These are phyloP conservation scores for Baronia brevicornis DNA, from an alignment of 2,888 invertebrate genomes.

Conservation along the genomic window DNA sequence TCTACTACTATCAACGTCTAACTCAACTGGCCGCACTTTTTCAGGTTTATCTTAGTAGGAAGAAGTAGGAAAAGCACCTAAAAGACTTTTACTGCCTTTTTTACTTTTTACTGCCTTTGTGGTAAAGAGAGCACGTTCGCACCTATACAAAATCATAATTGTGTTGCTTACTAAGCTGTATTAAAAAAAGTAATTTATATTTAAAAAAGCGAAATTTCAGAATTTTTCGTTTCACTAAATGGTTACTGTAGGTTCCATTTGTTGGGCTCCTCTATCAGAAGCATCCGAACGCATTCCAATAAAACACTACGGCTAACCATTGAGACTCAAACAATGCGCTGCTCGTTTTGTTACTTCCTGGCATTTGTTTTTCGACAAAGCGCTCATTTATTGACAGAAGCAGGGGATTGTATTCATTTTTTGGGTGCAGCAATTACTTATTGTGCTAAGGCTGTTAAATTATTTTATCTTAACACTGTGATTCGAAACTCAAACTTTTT, in stretches of 20 bases:
- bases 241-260: slow-evolving; percentile 57
- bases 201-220: neutral
- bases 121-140: too few relatives aligned
- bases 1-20: too few relatives aligned
- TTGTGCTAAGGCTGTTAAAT: too few relatives aligned
- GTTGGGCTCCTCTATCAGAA: slow-evolving; percentile 45
- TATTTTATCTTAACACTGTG: too few relatives aligned
- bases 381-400: slow-evolving; percentile 39
- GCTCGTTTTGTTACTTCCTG: slow-evolving; percentile 41
- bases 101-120: too few relatives aligned
- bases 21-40: too few relatives aligned
- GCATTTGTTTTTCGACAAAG: slow-evolving; percentile 42
- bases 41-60: too few relatives aligned
- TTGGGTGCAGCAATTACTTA: slow-evolving; percentile 34
- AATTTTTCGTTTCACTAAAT: slow-evolving; percentile 31
- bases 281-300: slow-evolving; percentile 34
- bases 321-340: slow-evolving; percentile 43
- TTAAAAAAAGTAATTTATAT: slow-evolving; percentile 2
- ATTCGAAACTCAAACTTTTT: too few relatives aligned
- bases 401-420: slow-evolving; percentile 26
- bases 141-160: too few relatives aligned
- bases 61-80: too few relatives aligned
- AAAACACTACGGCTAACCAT: slow-evolving; percentile 42
- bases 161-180: too few relatives aligned
- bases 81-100: too few relatives aligned